Percentiles rank a stretch among this genome's conserved stretches.
Conservation (phyloP, 23 tunicate genomes). For the Oikopleura albicans region DNA sequence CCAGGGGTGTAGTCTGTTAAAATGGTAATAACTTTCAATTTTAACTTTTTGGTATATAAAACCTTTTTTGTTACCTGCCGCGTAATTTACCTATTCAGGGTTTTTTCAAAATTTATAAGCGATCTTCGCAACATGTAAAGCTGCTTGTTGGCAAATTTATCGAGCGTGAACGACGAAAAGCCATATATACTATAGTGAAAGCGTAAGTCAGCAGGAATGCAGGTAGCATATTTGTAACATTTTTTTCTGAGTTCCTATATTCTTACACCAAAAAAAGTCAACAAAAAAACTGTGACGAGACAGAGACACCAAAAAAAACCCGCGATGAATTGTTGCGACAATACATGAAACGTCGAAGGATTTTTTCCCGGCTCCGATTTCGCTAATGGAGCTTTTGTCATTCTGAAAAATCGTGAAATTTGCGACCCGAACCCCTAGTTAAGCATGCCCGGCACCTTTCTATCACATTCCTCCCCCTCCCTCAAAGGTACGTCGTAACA, state of each 20-base stretch:
- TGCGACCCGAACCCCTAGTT: background rate
- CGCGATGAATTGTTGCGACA: too few species aligned
- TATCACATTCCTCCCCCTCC: too few species aligned
- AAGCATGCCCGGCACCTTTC: background rate
- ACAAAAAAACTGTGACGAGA: too few species aligned
- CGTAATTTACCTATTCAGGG: conserved; percentile 32
- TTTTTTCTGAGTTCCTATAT: too few species aligned
- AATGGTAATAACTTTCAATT: too few species aligned
- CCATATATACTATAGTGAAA: conserved; percentile 38
- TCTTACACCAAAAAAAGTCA: too few species aligned
- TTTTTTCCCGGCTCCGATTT: background rate
- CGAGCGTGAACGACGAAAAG: conserved; percentile 50
- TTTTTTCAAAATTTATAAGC: conserved; percentile 48
- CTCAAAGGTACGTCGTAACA: too few species aligned
- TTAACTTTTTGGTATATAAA: too few species aligned
- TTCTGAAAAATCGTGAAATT: background rate
- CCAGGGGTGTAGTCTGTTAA: too few species aligned
- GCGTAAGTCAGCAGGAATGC: conserved; percentile 49
- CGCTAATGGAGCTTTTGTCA: background rate
- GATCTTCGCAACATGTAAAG: conserved; percentile 51
- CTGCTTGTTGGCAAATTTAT: conserved; percentile 87
- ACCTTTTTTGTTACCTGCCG: too few species aligned
- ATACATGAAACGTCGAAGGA: too few species aligned
- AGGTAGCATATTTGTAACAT: background rate
- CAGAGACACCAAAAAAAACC: too few species aligned